Base-by-base conservation (phyloP, 2,113 vertebrate species). In the Eulemur macaco region DNA sequence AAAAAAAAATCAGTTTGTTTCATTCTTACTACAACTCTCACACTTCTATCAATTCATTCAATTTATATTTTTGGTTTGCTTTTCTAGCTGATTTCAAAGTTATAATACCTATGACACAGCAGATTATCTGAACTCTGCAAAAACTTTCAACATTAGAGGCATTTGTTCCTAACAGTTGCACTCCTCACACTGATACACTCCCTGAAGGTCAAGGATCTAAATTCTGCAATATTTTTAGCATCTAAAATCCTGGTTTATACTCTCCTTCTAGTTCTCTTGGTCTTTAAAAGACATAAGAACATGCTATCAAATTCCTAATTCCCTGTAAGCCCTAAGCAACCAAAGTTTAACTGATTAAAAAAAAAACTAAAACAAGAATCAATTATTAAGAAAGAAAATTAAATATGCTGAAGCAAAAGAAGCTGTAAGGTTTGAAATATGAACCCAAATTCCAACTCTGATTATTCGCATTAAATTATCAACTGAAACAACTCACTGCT, bases 191-290 rank as follows among this genome's bases (percentile, higher is more conserved):
- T 31, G 76, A 68, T 37, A 93, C 1, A 34, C 4, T 80, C 68
- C 50, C 29, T 69, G 66, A 90, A 93, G 81, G 95, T 68, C 82
- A 88, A 71, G 52, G 77, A 94, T 91, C 71, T 63, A 58, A 91
- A 95, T 58, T 85, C 77, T 96, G 58, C 50, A 81, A 60, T 76
- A 86, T 93, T 89, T 95, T 90, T 81, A 96, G 86, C 92, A 81
- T 71, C 73, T 80, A 47, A 91, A 87, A 92, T 90, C 77, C 77
- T 86, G 76, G 15, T 90, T 94, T 84, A 91, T 89, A 78, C 25
- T 82, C 82, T 73, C 85, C 64, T 89, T 47, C 66, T 90, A 87
- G 52, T 91, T 93, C 82, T 71, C 56, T 45, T 95, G 60, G 58
- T 86, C 86, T 93, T 96, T 93, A 80, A 95, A 97, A 96, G 29